Evolutionary conservation across 2,888 invertebrate species (phyloP), one percentile per base, ranked within the genome.

Genomic region (Electrophaes corylata): DNA sequence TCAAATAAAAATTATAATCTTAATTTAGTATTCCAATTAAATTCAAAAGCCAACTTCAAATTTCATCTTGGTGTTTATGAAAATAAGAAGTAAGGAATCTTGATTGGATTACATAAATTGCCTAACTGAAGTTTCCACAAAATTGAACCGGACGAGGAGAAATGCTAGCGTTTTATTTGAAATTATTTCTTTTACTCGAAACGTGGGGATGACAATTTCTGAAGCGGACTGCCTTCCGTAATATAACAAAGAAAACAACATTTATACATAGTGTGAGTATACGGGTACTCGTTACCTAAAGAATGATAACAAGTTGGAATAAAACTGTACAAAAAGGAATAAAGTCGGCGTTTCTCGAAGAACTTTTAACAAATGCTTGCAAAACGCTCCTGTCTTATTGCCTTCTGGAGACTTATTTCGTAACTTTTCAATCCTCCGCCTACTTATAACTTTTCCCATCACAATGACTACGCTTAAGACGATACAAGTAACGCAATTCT

Each of bases 401-500:
- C 76, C 73, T 80, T 66, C 69, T 64, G 57, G 74, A 76, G 78
- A 83, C 77, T 80, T 82, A 83, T 81, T 77, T 78, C 70, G 67
- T 69, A 84, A 86, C 78, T 83, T 86, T 82, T 76, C 83, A 84
- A 83, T 84, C 79, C 81, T 79, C 70, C 66, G 76, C 72, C 76
- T 79, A 78, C 80, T 85, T 84, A 81, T 77, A 86, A 87, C 85
- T 87, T 87, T 87, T 84, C 79, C 84, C 82, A 86, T 86, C 83
- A 83, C 78, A 78, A 79, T 81, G 81, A 81, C 76, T 80, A 69
- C 72, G 76, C 76, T 83, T 83, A 81, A 80, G 79, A 79, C 74
- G 79, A 79, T 82, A 84, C 83, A 83, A 84, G 83, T 83, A 86
- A 82, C 75, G 73, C 74, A 78, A 80, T 73, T 75, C 75, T 63